Conservation (phyloP, 2,888 invertebrate genomes). For the Eudemis profundana region DNA sequence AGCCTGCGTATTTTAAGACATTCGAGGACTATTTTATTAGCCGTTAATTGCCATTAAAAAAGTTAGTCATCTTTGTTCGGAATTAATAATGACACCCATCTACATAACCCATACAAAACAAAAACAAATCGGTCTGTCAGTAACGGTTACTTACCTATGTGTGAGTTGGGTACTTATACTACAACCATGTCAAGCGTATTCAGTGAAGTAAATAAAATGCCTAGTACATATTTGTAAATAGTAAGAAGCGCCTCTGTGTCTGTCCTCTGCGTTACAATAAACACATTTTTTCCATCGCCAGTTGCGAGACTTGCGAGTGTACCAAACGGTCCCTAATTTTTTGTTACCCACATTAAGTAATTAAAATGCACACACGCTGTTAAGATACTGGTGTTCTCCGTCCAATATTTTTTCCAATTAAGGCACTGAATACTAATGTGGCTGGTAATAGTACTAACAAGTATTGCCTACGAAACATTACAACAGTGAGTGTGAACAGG, state of each 20-base stretch:
- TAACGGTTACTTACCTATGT: no score
- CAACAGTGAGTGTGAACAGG: constrained; percentile 38
- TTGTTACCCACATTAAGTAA: constrained; percentile 17
- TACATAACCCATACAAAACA: no score
- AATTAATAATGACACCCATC: no score
- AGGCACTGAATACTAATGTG: constrained; percentile 25
- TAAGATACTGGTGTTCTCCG: constrained; percentile 14
- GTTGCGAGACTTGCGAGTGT: not conserved
- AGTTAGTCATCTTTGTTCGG: no score
- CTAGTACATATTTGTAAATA: not conserved
- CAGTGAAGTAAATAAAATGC: no score
- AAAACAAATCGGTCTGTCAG: no score
- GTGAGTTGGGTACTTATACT: no score
- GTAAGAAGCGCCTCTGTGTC: not conserved
- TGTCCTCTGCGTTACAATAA: not conserved
- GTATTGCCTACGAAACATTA: constrained; percentile 26
- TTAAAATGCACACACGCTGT: constrained; percentile 8
- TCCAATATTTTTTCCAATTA: constrained; percentile 32
- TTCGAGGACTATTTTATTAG: no score
- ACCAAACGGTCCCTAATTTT: constrained; percentile 22
- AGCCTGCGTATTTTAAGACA: no score
- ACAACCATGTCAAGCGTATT: no score
- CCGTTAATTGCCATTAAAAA: no score
- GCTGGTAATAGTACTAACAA: not conserved
- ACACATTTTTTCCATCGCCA: not conserved